These are phyloP conservation scores for Physeter macrocephalus DNA, from an alignment of 2,113 vertebrate genomes.

Conservation along the genomic window DNA sequence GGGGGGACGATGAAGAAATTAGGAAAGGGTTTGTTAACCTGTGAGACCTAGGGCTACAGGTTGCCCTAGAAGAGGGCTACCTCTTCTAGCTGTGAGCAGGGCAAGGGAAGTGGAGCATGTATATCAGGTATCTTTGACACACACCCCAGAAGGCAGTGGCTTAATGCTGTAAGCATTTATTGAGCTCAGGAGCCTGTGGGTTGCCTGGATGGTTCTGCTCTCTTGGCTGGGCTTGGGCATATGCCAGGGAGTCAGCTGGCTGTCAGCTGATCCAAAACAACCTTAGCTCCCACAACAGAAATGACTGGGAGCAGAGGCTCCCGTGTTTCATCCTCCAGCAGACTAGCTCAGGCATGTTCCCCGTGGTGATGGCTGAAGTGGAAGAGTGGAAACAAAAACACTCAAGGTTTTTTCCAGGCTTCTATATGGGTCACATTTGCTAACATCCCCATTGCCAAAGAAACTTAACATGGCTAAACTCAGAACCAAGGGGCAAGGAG, in stretches of 20 bases:
- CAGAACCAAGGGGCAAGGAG: background rate
- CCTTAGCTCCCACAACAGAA: background rate
- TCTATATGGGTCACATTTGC: background rate
- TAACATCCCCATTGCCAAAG: background rate
- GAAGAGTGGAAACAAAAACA: background rate
- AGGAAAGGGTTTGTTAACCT: background rate
- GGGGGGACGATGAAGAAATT: background rate
- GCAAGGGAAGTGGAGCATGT: background rate
- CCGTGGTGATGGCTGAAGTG: background rate
- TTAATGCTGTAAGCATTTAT: background rate
- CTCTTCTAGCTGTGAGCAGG: background rate
- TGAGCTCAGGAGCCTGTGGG: background rate
- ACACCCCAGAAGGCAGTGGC: background rate
- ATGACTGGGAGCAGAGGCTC: background rate
- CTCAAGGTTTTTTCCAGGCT: background rate
- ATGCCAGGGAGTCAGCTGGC: background rate
- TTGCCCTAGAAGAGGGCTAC: too few species aligned
- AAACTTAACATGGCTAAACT: background rate
- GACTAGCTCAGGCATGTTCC: background rate
- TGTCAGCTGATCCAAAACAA: background rate
- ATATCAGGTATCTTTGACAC: background rate
- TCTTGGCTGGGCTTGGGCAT: background rate
- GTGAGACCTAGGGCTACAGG: background rate
- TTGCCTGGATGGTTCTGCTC: background rate
- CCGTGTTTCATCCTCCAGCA: background rate